Conservation (phyloP, 1,140 invertebrate species). For the Danaus plexippus region DNA sequence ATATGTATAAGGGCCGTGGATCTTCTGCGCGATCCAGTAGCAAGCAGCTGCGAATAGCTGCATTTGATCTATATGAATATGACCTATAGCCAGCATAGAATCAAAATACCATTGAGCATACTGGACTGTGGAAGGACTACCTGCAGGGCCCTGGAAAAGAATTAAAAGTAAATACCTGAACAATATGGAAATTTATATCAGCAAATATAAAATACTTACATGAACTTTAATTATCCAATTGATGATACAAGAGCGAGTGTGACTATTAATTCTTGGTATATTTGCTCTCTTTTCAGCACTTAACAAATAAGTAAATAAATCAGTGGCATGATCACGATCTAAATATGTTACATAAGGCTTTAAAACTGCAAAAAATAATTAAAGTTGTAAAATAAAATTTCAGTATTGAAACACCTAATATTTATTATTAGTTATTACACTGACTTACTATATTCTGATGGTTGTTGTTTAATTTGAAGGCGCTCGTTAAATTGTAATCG, state of each 20-base stretch:
- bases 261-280: constrained; percentile 22
- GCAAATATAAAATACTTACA: constrained; percentile 33
- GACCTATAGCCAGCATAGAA: constrained; percentile 19
- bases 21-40: constrained; percentile 52
- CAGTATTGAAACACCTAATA: neutral
- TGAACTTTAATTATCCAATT: constrained; percentile 57
- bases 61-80: constrained; percentile 29
- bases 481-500: constrained; percentile 13
- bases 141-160: constrained; percentile 30
- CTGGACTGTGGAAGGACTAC: constrained; percentile 39
- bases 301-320: constrained; percentile 39
- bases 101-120: constrained; percentile 48
- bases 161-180: constrained; percentile 5
- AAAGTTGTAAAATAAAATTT: neutral
- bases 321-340: constrained; percentile 25
- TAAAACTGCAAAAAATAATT: constrained; percentile 27
- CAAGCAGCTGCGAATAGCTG: constrained; percentile 45
- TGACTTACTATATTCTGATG: constrained; percentile 24
- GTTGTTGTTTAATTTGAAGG: constrained; percentile 2
- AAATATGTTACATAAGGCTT: constrained; percentile 28
- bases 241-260: constrained; percentile 41
- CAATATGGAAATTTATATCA: neutral
- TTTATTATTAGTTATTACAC: neutral
- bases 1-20: constrained; percentile 23
- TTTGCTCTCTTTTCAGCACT: constrained; percentile 24